Conservation (phyloP, 2,888 invertebrate species). For the Idaea straminata region DNA sequence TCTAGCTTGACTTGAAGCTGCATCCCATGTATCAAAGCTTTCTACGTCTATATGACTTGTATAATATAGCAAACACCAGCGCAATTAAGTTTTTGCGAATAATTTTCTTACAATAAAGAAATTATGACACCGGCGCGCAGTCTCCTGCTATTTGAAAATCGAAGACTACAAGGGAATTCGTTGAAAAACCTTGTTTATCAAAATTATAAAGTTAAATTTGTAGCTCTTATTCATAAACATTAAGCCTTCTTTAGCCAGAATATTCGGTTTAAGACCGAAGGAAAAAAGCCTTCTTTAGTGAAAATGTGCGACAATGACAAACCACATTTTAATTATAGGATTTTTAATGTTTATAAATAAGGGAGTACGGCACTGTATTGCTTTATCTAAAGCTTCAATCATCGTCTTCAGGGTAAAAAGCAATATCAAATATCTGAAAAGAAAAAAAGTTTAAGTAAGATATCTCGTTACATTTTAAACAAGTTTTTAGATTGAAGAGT, state of each 20-base stretch:
- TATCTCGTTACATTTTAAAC: not conserved
- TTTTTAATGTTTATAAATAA: no score
- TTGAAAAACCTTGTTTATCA: no score
- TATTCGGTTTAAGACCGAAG: no score
- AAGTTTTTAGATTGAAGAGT: not conserved
- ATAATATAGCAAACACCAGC: not conserved
- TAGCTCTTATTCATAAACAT: no score
- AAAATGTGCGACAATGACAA: no score
- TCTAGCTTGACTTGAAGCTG: conserved; percentile 43
- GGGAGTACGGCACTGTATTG: not conserved
- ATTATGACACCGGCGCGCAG: not conserved
- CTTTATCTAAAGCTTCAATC: not conserved
- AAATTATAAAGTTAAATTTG: no score
- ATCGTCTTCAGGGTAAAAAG: not conserved
- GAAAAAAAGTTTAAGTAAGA: not conserved
- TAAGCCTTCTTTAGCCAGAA: no score
- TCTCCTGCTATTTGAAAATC: no score
- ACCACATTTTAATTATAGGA: no score
- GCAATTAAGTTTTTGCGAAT: not conserved
- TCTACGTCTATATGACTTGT: conserved; percentile 39
- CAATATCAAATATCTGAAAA: not conserved
- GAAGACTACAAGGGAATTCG: no score
- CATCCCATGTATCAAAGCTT: conserved; percentile 57
- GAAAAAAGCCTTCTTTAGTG: no score
- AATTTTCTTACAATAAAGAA: not conserved